Base-by-base conservation (phyloP, 2,888 invertebrate genomes). In the Vannuccia rotundouncinata region DNA sequence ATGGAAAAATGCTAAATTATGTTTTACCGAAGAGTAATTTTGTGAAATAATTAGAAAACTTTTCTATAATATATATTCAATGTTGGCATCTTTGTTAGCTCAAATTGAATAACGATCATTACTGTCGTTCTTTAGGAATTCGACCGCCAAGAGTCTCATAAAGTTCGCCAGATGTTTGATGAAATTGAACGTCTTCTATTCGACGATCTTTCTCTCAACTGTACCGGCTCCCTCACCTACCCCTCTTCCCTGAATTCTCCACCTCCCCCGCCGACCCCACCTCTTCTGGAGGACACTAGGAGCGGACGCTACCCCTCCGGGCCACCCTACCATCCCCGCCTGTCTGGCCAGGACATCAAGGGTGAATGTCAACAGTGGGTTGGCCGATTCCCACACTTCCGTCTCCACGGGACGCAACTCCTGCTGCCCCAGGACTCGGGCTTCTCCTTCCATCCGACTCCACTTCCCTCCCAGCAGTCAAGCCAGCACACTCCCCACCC, bases 151-250 rank as follows among this genome's bases (percentile, higher is more conserved):
- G 79, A 79, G 79, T 79, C 79, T 1, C 74, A 78, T 22, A 29
- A 74, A 22, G 79, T 79, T 1, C 29, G 31, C 31, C 74, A 78
- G 17, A 79, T 79, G 79, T 79, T 79, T 31, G 79, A 79, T 22
- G 77, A 79, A 78, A 79, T 79, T n/a, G 77, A 79, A 29, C 5
- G 31, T 17, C 76, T 79, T 29, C 76, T 79, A 1, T 79, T 80
- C 30, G 28, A 79, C 10, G 79, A 78, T 27, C n/a, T n/a, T 1
- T 17, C 13, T 30, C 76, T 28, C 74, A 74, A n/a, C 28, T 29
- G 17, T 28, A 79, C 28, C 74, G 79, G 79, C 29, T 77, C 13
- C n/a, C 29, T 10, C 75, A 31, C 25, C 74, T 79, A 29, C 75
- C 79, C 17, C 79, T 77, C 74, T 27, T 79, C 28, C 1, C 76